phyloP scores from a whole-genome alignment of 1,140 invertebrate genomes.

The Heliconius hewitsoni region DNA sequence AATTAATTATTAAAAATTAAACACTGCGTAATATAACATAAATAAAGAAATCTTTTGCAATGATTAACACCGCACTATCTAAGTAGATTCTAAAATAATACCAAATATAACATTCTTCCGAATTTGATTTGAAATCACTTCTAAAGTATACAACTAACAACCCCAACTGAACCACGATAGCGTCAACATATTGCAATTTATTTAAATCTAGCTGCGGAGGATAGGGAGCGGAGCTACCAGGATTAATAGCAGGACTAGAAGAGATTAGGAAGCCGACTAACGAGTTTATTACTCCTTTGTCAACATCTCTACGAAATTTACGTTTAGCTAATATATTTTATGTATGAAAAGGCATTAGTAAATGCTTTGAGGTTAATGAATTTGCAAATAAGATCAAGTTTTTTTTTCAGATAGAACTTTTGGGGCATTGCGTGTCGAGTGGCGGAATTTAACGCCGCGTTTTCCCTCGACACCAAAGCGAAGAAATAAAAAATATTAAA shows the following conservation, averaged over 20 bases:
- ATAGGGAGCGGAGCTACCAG: neutral
- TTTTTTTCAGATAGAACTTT: neutral
- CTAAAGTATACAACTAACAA: too few relatives aligned
- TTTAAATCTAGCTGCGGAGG: neutral
- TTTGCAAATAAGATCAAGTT: neutral
- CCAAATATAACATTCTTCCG: too few relatives aligned
- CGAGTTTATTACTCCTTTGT: conserved; percentile 9
- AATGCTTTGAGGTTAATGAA: neutral
- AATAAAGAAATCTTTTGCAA: too few relatives aligned
- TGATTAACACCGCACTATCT: too few relatives aligned
- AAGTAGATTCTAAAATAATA: too few relatives aligned
- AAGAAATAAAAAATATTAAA: too few relatives aligned
- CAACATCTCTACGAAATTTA: conserved; percentile 7
- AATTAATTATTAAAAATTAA: too few relatives aligned
- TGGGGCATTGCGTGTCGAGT: too few relatives aligned
- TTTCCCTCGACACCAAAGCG: too few relatives aligned
- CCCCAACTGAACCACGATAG: neutral
- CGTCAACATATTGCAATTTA: neutral
- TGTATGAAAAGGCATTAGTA: neutral
- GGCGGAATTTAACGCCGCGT: too few relatives aligned
- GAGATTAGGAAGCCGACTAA: conserved; percentile 2
- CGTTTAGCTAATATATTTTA: neutral
- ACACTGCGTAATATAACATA: too few relatives aligned
- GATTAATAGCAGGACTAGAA: conserved; percentile 7
- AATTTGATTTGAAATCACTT: too few relatives aligned